These are phyloP conservation scores for Hypothenemus hampei DNA, from an alignment of 1,140 invertebrate genomes.

Conservation along the genomic window DNA sequence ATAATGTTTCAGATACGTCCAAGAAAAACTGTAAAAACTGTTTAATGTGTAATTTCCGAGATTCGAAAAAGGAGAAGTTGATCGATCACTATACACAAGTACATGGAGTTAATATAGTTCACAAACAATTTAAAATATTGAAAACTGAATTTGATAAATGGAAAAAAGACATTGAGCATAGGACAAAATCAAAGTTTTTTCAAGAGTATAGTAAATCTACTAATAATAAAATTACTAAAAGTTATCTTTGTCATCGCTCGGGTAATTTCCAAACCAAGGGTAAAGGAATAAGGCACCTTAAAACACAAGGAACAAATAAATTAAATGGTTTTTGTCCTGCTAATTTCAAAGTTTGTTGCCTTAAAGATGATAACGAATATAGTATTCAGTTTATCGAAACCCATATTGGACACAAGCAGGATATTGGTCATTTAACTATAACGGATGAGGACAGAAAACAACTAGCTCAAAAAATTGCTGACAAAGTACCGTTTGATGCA, in stretches of 20 bases:
- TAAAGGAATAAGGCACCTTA: conserved; percentile 5
- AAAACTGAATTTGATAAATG: too few relatives aligned
- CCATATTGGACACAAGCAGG: conserved; percentile 17
- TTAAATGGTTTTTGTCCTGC: conserved; percentile 17
- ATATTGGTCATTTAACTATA: conserved; percentile 11
- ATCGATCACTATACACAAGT: too few relatives aligned
- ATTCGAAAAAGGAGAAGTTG: too few relatives aligned
- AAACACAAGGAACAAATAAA: conserved; percentile 19
- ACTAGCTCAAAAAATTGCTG: neutral
- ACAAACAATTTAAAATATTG: too few relatives aligned
- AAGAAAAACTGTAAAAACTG: too few relatives aligned
- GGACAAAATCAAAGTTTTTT: too few relatives aligned
- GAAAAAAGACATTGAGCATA: too few relatives aligned
- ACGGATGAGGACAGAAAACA: neutral
- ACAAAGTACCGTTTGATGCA: conserved; percentile 2
- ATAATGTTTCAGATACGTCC: too few relatives aligned
- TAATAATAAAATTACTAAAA: conserved; percentile 2
- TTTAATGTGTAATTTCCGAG: too few relatives aligned
- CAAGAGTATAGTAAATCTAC: too few relatives aligned
- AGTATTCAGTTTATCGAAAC: neutral
- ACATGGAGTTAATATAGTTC: too few relatives aligned
- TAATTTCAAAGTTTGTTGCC: neutral
- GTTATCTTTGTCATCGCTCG: conserved; percentile 11
- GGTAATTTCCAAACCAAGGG: conserved; percentile 11
- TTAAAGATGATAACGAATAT: neutral